phyloP scores from a whole-genome alignment of 2,888 invertebrate genomes.

The Rhagonycha lutea region DNA sequence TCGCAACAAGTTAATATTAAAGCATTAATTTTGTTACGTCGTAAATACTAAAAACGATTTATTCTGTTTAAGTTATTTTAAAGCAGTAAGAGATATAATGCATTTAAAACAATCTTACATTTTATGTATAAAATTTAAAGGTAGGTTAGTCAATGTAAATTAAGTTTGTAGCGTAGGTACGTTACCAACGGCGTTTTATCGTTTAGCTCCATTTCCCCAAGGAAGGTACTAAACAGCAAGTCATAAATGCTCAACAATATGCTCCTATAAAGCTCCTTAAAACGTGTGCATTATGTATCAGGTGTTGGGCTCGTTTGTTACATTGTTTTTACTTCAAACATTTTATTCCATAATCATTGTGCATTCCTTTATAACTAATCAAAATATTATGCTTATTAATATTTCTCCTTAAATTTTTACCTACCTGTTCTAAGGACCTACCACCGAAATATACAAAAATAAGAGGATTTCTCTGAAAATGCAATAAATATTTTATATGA shows the following conservation, averaged over 20 bases:
- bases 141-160: conserved; percentile 46
- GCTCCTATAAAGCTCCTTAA: conserved; percentile 40
- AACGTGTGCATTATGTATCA: conserved; percentile 41
- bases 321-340: conserved; percentile 32
- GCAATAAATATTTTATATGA: not conserved
- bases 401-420: not conserved
- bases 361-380: not conserved
- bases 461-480: not conserved
- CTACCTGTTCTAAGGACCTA: not conserved
- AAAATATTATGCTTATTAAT: not conserved
- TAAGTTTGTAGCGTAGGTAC: conserved; percentile 42
- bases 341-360: conserved; percentile 7
- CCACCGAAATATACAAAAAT: not conserved
- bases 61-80: conserved; percentile 1
- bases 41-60: not conserved
- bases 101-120: conserved; percentile 9
- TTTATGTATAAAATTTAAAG: conserved; percentile 20
- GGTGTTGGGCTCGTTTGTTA: conserved; percentile 31
- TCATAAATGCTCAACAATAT: conserved; percentile 44
- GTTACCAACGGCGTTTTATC: conserved; percentile 45
- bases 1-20: conserved; percentile 4
- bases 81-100: not conserved
- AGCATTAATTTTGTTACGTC: not conserved
- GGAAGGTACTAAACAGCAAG: conserved; percentile 40
- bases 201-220: conserved; percentile 45